A percentile compares a stretch with the other conserved stretches of the same genome.
Conservation (phyloP, 53 echinoderm and acorn worm genomes). For the Temnopleurus reevesii region DNA sequence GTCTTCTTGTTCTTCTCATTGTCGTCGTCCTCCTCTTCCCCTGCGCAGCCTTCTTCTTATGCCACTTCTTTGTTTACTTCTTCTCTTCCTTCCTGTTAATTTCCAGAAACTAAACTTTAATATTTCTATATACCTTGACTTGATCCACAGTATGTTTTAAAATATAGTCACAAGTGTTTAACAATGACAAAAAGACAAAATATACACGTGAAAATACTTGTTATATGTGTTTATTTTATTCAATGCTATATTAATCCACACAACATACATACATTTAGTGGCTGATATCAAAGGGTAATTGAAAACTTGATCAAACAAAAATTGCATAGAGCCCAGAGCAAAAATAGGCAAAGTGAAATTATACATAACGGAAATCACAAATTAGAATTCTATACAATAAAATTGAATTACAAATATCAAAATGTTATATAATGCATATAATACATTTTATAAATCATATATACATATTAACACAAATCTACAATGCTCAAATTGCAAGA, state of each 20-base stretch:
- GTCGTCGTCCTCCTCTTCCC: neutral
- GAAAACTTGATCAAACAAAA: neutral
- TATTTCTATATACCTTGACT: too few species aligned
- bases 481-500: too few species aligned
- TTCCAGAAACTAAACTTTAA: too few species aligned
- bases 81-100: neutral
- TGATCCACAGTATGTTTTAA: too few species aligned
- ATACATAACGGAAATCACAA: too few species aligned
- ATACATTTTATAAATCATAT: neutral
- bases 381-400: neutral
- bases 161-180: too few species aligned
- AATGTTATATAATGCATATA: neutral
- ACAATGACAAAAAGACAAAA: too few species aligned
- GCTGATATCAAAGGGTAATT: neutral
- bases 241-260: slow-evolving; percentile 17
- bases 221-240: slow-evolving; percentile 6
- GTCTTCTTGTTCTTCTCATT: too few species aligned
- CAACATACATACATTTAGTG: neutral
- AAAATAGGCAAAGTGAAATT: neutral
- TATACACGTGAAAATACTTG: too few species aligned
- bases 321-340: slow-evolving; percentile 38
- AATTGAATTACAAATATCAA: neutral
- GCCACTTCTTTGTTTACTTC: neutral
- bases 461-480: neutral
- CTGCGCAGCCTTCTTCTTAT: neutral